Base-by-base conservation (phyloP, 2,797 vertebrate species). In the Sebastolobus alascanus region DNA sequence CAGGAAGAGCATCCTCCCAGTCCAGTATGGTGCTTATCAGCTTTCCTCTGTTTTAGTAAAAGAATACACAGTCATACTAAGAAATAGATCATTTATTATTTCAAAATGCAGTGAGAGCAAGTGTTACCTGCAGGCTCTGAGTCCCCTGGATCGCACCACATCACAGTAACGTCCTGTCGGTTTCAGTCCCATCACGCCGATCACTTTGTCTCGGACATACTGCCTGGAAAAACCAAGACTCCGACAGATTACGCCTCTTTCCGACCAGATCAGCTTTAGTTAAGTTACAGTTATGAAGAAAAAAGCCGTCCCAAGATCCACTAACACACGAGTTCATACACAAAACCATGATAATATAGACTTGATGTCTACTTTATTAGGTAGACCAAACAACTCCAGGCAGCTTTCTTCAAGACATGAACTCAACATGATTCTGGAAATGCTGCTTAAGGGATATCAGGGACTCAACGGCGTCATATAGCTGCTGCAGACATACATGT, bases 141-240 rank as follows among this genome's bases (percentile, higher is more conserved):
- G 97, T 22, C 98, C 98, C 72, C 98, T 95, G 29, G 96, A 97
- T 77, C 99, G 98, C 27, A 97, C 94, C 77, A 97, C 95, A 0
- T 97, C 96, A 77, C 98, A 99, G 84, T 96, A 93, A 40, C 97
- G 96, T 3, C 98, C 98, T 0, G 98, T 99, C 0, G 97, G 95
- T 86, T 99, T 99, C 81, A 99, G 95, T n/a, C 98, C 98, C 98
- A 99, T 99, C 87, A 97, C 97, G 16, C 98, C 98, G 13, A 98
- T 99, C 1, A 98, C 97, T 0, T 95, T 91, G 6, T 99, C 98
- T 63, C 97, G 95, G 82, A 99, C 96, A 1, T 97, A 99, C 90
- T 99, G 98, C 94, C 98, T 99, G 93, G 0, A 85, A 85, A 73
- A 43, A 43, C 40, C 40, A 43, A 63, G 74, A 16, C 63, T 29